Evolutionary conservation across 2,113 vertebrate species (phyloP), one percentile per base, ranked within the genome.

Genomic region (Misgurnus mizolepis): DNA sequence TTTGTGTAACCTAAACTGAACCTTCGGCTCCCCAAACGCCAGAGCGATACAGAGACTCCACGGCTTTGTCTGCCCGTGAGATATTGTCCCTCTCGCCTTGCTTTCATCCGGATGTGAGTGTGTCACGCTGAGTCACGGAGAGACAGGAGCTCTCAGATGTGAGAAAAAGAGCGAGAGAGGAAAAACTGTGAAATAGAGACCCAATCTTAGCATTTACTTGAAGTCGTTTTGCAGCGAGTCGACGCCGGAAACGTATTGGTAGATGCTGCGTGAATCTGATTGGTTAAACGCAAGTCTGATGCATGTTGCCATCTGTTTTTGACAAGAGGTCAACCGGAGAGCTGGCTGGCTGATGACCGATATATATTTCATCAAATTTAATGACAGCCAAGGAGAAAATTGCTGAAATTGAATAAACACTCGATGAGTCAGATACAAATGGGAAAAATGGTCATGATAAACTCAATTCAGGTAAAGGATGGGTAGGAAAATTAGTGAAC

Each of bases 201-300:
- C 11, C 18, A 67, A 49, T n/a, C 17, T 5, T 6, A 58, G 56
- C 17, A 1, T 4, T 45, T 45, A 60, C 68, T 55, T n/a, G 0
- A 8, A 53, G 27, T 27, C 8, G 4, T 53, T 17, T 34, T 17
- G 18, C 6, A 70, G 17, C 49, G 8, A 22, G 15, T 41, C 56
- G 27, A 69, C 60, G 11, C 47, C n/a, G 11, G 77, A 67, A 56
- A 78, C 61, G 73, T 79, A 47, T 56, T 75, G 81, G 55, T 41
- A 39, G 81, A 82, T 34, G 27, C 27, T 34, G 27, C 27, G 15
- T 76, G 68, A 86, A 87, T 80, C 86, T 89, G 89, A 91, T 91
- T 90, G 89, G 90, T 81, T 86, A 68, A 1, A 67, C 84, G 86
- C 89, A 91, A 87, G 87, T 90, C 90, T 85, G 83, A 89, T 83